These are phyloP conservation scores for Neodiprion lecontei DNA, from an alignment of 1,140 invertebrate species.

Conservation along the genomic window DNA sequence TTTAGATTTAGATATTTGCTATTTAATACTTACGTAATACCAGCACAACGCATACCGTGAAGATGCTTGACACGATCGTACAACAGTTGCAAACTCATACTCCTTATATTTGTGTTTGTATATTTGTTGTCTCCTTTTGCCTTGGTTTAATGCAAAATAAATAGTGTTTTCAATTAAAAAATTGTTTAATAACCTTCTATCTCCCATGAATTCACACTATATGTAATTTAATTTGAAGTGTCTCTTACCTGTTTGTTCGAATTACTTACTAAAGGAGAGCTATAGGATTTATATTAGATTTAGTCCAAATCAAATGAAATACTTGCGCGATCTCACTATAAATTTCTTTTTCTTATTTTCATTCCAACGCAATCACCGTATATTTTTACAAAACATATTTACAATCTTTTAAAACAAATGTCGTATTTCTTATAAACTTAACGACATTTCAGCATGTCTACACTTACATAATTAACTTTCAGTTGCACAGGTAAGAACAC, in stretches of 20 bases:
- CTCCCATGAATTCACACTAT: not conserved
- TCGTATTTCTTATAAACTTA: too few species aligned
- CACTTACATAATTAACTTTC: not conserved
- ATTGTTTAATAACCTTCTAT: not conserved
- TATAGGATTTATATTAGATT: not conserved
- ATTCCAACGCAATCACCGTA: too few species aligned
- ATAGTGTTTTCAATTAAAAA: conserved; percentile 1
- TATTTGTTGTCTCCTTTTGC: not conserved
- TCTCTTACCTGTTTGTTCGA: not conserved
- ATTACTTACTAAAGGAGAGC: not conserved
- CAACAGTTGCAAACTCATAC: not conserved
- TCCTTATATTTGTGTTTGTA: conserved; percentile 11
- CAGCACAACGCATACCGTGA: not conserved
- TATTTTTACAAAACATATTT: too few species aligned
- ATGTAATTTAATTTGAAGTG: not conserved
- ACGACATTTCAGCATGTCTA: too few species aligned
- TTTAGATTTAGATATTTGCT: conserved; percentile 7
- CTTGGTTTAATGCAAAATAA: conserved; percentile 7
- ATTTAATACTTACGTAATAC: not conserved
- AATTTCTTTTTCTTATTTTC: too few species aligned
- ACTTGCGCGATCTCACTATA: too few species aligned
- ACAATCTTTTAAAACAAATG: too few species aligned
- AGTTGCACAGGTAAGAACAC: not conserved
- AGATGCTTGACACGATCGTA: conserved; percentile 2
- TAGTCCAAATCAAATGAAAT: not conserved